Conservation (phyloP, 1,140 invertebrate genomes). For the Heterodera carotae region DNA sequence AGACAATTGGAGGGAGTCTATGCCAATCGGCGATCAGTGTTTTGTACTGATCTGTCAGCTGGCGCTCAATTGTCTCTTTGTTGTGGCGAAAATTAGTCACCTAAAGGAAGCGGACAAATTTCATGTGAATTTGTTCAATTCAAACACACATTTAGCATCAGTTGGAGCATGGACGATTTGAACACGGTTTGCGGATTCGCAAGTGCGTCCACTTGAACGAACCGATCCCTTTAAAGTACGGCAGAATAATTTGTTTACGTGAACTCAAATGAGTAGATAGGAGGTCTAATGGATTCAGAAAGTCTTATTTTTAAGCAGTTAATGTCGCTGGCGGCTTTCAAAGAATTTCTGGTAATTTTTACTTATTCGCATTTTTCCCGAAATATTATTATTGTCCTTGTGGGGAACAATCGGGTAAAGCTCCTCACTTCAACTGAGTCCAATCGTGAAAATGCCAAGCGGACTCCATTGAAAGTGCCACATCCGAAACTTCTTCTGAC, state of each 20-base stretch:
- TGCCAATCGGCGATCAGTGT: conserved; percentile 48
- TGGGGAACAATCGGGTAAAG: too few relatives aligned
- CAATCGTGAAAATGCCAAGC: conserved; percentile 49
- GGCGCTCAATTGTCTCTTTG: conserved; percentile 40
- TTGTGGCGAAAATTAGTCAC: conserved; percentile 15
- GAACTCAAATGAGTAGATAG: too few relatives aligned
- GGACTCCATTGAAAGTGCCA: conserved; percentile 35
- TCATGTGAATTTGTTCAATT: conserved; percentile 3
- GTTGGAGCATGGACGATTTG: conserved; percentile 36
- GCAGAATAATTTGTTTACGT: too few relatives aligned
- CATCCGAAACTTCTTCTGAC: conserved; percentile 39
- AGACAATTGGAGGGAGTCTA: conserved; percentile 42
- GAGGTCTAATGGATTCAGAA: too few relatives aligned
- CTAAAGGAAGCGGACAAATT: neutral
- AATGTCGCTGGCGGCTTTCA: too few relatives aligned
- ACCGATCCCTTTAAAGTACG: conserved; percentile 24
- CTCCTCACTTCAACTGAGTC: conserved; percentile 23
- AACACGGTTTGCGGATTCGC: conserved; percentile 28
- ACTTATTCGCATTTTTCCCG: too few relatives aligned
- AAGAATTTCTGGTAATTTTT: too few relatives aligned
- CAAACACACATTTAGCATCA: conserved; percentile 33
- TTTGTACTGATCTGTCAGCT: conserved; percentile 30
- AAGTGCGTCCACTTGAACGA: conserved; percentile 38
- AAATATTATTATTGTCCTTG: too few relatives aligned
- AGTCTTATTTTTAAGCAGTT: too few relatives aligned